These are phyloP conservation scores for Phrynosoma blainvillii DNA, from an alignment of 2,113 vertebrate genomes.

Conservation along the genomic window DNA sequence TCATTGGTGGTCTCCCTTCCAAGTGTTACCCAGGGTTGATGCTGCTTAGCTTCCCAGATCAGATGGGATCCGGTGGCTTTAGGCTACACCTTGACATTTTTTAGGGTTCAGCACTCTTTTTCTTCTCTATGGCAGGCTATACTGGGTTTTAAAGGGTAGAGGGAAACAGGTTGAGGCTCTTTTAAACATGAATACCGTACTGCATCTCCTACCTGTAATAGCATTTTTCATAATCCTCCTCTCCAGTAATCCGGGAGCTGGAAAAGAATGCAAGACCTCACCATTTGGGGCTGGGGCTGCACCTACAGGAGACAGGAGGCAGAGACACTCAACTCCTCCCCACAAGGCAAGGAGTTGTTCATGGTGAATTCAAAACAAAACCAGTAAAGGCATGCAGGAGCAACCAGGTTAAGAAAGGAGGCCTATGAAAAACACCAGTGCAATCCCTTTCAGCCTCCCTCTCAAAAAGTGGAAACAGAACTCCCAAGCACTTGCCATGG, in stretches of 20 bases:
- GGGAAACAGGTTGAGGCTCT: background rate
- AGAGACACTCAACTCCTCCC: conserved; percentile 26
- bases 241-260: conserved; percentile 28
- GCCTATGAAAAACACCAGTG: background rate
- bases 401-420: background rate
- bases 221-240: background rate
- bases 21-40: too few relatives aligned
- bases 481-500: background rate
- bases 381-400: background rate
- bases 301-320: conserved; percentile 28
- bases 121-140: background rate
- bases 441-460: background rate
- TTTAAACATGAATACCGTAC: conserved; percentile 7
- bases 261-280: conserved; percentile 38
- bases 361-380: background rate
- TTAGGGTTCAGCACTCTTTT: background rate
- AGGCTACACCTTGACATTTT: background rate
- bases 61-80: too few relatives aligned
- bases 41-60: too few relatives aligned
- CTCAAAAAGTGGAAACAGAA: background rate
- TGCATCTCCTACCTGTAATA: conserved; percentile 18
- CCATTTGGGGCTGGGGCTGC: background rate
- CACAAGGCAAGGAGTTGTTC: background rate
- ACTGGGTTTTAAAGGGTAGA: background rate
- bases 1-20: too few relatives aligned